Conservation (phyloP, 2,888 invertebrate species). For the Heliconius ismenius region DNA sequence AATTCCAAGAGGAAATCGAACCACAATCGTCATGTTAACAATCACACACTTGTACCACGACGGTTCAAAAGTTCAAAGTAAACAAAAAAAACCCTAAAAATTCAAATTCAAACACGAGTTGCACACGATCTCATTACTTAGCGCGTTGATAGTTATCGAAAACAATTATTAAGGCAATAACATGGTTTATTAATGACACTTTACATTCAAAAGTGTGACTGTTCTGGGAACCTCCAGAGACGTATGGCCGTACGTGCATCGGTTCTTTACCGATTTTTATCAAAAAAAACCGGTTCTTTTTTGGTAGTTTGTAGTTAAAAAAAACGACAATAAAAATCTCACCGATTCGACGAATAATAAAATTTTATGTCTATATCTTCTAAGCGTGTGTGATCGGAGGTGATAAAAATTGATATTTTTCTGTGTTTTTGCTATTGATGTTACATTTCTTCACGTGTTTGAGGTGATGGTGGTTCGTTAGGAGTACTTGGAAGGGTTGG, state of each 20-base stretch:
- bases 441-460: conserved; percentile 48
- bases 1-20: too few relatives aligned
- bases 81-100: neutral
- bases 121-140: conserved; percentile 44
- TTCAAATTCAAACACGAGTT: neutral
- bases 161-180: conserved; percentile 55
- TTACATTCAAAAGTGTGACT: conserved; percentile 51
- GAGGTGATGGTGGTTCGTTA: conserved; percentile 23
- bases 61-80: neutral
- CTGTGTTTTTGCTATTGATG: conserved; percentile 37
- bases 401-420: conserved; percentile 51
- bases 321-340: conserved; percentile 53
- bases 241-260: conserved; percentile 52
- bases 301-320: conserved; percentile 43
- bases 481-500: conserved; percentile 18
- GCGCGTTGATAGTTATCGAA: conserved; percentile 47
- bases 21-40: too few relatives aligned
- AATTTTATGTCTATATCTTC: conserved; percentile 66
- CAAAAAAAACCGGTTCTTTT: conserved; percentile 57
- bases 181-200: conserved; percentile 52
- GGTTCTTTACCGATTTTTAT: conserved; percentile 60
- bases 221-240: conserved; percentile 51
- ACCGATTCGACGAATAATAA: conserved; percentile 61
- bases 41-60: too few relatives aligned
- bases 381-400: conserved; percentile 52